phyloP scores from a whole-genome alignment of 1,140 invertebrate species.

The Ruditapes philippinarum region DNA sequence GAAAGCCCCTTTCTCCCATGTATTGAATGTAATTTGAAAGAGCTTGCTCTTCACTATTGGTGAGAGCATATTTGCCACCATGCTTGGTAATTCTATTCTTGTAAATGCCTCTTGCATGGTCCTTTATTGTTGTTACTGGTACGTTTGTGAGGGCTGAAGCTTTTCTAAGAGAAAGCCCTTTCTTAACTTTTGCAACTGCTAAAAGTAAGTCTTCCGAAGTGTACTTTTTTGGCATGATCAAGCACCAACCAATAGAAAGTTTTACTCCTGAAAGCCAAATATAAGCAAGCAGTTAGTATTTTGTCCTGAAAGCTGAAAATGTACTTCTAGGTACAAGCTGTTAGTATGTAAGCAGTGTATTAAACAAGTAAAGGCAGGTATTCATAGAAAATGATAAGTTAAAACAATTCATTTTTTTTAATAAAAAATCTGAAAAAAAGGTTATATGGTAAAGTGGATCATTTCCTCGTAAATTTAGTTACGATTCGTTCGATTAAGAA shows the following conservation, averaged over 20 bases:
- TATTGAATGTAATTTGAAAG: neutral
- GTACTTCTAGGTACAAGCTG: no score
- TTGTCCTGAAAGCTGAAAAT: neutral
- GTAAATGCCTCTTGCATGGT: neutral
- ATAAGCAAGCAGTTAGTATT: neutral
- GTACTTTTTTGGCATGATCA: neutral
- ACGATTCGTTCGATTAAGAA: no score
- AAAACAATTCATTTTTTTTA: no score
- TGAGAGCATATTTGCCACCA: neutral
- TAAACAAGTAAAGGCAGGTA: no score
- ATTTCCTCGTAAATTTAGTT: no score
- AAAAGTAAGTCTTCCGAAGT: neutral
- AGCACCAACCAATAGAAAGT: neutral
- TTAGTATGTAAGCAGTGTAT: no score
- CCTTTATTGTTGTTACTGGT: neutral
- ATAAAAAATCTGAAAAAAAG: no score
- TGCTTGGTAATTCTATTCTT: neutral
- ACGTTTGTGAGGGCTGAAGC: neutral
- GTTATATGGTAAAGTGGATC: no score
- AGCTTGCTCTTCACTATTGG: neutral
- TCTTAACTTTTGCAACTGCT: neutral
- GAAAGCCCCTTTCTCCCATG: conserved; percentile 1
- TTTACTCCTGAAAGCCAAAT: neutral
- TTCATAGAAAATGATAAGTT: no score
- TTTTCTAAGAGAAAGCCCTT: neutral